Base-by-base conservation (phyloP, 2,113 vertebrate genomes). In the Ahaetulla prasina region DNA sequence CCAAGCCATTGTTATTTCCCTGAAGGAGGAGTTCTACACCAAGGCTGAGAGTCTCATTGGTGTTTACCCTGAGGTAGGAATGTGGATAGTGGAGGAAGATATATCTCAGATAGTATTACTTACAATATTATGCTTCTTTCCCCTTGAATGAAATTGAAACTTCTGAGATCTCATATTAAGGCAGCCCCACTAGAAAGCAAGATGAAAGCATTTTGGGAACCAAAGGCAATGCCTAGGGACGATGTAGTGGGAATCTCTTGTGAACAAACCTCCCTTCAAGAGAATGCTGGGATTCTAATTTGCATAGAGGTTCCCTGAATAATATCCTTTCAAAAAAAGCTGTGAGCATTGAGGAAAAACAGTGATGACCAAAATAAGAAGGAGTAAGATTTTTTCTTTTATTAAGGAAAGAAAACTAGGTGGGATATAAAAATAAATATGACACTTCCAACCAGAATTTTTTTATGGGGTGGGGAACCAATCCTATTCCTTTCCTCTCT, bases 11-110 rank as follows among this genome's bases (percentile, higher is more conserved):
- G 97, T 99, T 93, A 99, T 99, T 96, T 99, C 99, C 57, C 97
- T 99, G 43, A 99, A 99, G 93, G 98, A 99, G 94, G 99, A 99
- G 95, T 98, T 99, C 68, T 99, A 98, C 92, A 98, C 97, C 92
- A 98, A 95, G 95, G 98, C 99, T 0, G 99, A 99, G 0, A 98
- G 98, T 8, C 92, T 99, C 80, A 98, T 99, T 52, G 99, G 99
- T 60, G 98, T 99, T 89, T 99, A 98, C 92, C 98, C 98, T n/a
- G 97, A 98, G 96, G 99, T 99, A 96, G 68, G 20, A n/a, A 85
- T 43, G 35, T 52, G 90, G 22, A 45, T 3, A 10, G 27, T 5
- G 35, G 47, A 89, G 2, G 25, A 35, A 85, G n/a, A 50, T 30
- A 11, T 25, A 39, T 50, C 27, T 18, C 22, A 18, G 39, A 22